phyloP scores from a whole-genome alignment of 2,113 vertebrate genomes.

The Poecilia latipinna region DNA sequence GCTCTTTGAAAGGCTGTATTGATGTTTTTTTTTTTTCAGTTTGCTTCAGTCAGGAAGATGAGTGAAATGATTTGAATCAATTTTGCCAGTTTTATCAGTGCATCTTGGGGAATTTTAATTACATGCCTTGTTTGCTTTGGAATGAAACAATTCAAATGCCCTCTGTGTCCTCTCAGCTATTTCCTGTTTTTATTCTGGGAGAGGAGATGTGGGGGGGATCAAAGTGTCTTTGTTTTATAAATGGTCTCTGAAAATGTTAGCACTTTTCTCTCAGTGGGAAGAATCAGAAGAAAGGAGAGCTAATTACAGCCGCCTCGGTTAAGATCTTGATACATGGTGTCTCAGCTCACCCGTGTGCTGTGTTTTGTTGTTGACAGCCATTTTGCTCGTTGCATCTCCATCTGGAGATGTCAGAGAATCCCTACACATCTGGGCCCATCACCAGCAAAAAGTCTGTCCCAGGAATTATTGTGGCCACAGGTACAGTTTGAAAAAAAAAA shows the following conservation, averaged over 20 bases:
- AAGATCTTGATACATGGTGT: constrained; percentile 54
- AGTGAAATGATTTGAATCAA: constrained; percentile 77
- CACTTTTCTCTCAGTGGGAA: constrained; percentile 48
- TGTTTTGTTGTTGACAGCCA: constrained; percentile 81
- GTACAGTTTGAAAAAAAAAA: constrained; percentile 69
- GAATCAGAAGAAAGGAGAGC: constrained; percentile 50
- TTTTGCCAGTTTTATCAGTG: constrained; percentile 74
- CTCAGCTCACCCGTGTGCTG: constrained; percentile 28
- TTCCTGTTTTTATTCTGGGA: constrained; percentile 45
- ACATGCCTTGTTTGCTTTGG: constrained; percentile 77
- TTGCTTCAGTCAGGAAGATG: constrained; percentile 61
- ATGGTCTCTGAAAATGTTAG: constrained; percentile 57
- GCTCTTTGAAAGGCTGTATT: constrained; percentile 67
- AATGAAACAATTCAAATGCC: constrained; percentile 70
- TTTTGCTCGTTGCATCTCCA: constrained; percentile 95
- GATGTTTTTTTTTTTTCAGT: constrained; percentile 62
- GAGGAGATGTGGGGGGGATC: constrained; percentile 48
- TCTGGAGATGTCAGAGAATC: constrained; percentile 93
- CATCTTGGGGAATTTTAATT: constrained; percentile 80
- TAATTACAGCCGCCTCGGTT: constrained; percentile 50
- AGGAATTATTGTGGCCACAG: constrained; percentile 92
- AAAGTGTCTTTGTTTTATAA: constrained; percentile 66
- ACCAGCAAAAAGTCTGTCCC: constrained; percentile 92
- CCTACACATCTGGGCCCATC: constrained; percentile 92
- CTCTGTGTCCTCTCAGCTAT: constrained; percentile 63